Evolutionary conservation across 1,140 invertebrate species (phyloP).

Genomic region (Campodea augens): DNA sequence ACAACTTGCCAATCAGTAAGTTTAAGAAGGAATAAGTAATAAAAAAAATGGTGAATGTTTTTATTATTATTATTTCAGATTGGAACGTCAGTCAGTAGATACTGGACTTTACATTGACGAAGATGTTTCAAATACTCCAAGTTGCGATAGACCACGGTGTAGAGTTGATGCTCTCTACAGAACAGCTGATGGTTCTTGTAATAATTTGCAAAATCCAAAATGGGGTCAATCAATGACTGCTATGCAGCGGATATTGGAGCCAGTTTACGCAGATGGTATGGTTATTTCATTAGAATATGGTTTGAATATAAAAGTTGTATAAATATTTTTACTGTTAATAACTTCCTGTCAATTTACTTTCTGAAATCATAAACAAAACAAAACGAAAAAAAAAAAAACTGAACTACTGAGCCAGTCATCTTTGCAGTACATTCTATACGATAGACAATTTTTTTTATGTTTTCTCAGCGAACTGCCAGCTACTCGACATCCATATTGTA

Average conservation of each 20-base stretch:
- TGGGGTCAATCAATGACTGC: conserved; percentile 15
- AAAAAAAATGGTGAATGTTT: background rate
- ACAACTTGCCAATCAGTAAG: conserved; percentile 5
- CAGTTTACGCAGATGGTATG: conserved; percentile 28
- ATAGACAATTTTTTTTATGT: conserved; percentile 6
- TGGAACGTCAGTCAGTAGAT: background rate
- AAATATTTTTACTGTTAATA: too few species aligned
- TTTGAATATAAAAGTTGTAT: too few species aligned
- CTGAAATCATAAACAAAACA: conserved; percentile 1
- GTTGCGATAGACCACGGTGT: conserved; percentile 4
- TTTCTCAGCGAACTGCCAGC: too few species aligned
- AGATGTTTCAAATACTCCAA: conserved; percentile 1
- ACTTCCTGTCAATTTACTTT: background rate
- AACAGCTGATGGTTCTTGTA: conserved; percentile 17
- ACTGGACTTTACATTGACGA: conserved; percentile 7
- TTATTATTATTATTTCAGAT: conserved; percentile 9
- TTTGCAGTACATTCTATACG: background rate
- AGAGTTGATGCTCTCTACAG: conserved; percentile 14
- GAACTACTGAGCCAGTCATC: conserved; percentile 2
- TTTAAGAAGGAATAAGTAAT: background rate
- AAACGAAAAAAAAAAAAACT: background rate
- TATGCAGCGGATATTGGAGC: conserved; percentile 9
- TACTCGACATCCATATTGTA: too few species aligned
- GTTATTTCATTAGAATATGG: too few species aligned
- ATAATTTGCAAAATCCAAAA: conserved; percentile 16